Base-by-base conservation (phyloP, 2,797 vertebrate species). In the Pelodytes ibericus region DNA sequence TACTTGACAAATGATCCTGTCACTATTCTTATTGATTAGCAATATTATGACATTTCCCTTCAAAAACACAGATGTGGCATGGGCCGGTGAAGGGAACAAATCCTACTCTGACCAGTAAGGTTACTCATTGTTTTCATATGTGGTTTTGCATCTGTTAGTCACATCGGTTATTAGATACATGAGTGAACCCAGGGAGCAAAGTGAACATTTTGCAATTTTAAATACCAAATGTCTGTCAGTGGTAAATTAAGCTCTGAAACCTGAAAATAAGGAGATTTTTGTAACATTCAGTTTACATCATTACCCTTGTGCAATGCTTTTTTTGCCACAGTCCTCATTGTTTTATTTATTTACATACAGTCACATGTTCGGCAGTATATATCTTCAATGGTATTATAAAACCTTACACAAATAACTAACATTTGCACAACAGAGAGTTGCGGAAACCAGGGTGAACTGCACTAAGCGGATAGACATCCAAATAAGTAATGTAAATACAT, bases 21-120 rank as follows among this genome's bases (percentile, higher is more conserved):
- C 92, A 89, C 78, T 88, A 86, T 83, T 83, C 83, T 83, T 90
- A 93, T 93, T 91, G 91, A 94, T 92, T 91, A 91, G 90, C 85
- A 60, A 86, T 91, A 87, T 91, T 91, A 92, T 89, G 91, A 91
- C 89, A 91, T 90, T 91, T 92, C 89, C 89, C 87, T 90, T 91
- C 90, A 90, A 88, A 92, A 87, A 87, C 87, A 76, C 90, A 91
- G 90, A 90, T 91, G 91, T 85, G 88, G 83, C 84, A 80, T 79
- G 74, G 82, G 83, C 75, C n/a, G 79, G 87, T 7, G 81, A 87
- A 84, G 80, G 84, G 82, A 84, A 78, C 69, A 0, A 22, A 18
- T 77, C 82, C 84, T 66, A 20, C 78, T 71, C 81, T 87, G 78
- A 75, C 86, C 86, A 85, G 83, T 75, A 74, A 82, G 78, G 81